Evolutionary conservation across 2,113 vertebrate species (phyloP).

Genomic region (Ceyx cyanopectus): DNA sequence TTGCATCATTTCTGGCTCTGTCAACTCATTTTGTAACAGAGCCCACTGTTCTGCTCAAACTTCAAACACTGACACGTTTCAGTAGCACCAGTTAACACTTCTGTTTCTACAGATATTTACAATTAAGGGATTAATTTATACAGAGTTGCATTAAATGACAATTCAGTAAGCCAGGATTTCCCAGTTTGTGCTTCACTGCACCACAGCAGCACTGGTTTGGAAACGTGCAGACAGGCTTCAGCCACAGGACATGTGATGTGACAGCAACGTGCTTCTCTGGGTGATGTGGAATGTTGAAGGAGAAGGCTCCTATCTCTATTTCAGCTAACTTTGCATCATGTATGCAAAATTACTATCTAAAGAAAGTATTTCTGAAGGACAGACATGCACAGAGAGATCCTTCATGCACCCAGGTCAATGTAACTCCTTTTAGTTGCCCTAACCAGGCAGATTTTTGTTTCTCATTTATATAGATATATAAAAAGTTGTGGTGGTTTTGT

Average conservation of each 20-base stretch:
- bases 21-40: not conserved
- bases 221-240: fast-evolving
- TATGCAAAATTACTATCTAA: not conserved
- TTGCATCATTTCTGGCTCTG: not conserved
- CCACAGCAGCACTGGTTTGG: not conserved
- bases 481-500: not conserved
- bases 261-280: not conserved
- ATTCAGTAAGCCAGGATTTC: not conserved
- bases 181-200: not conserved
- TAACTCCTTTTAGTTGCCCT: not conserved
- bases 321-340: not conserved
- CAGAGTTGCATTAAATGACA: not conserved
- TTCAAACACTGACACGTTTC: not conserved
- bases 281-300: fast-evolving
- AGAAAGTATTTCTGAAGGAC: not conserved
- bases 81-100: not conserved
- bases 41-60: not conserved
- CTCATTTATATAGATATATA: not conserved
- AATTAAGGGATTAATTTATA: not conserved
- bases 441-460: not conserved
- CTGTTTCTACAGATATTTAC: not conserved
- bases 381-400: not conserved
- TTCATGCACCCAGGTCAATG: not conserved
- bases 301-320: not conserved
- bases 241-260: not conserved